phyloP scores from a whole-genome alignment of 2,113 vertebrate species.

The Phaetusa simplex region DNA sequence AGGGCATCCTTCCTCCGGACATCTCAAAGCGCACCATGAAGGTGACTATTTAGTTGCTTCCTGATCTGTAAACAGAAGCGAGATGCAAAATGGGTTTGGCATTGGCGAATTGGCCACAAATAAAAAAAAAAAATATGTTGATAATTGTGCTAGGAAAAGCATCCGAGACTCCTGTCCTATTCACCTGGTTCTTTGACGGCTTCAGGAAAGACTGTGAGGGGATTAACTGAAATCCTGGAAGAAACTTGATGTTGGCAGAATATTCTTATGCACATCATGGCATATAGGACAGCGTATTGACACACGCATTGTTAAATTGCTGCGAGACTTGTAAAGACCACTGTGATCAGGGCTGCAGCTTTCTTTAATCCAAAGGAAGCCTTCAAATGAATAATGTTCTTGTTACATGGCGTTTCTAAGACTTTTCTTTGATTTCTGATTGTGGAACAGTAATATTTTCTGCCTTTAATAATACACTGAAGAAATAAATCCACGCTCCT shows the following conservation, averaged over 20 bases:
- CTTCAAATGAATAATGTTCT: neutral
- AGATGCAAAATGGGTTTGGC: neutral
- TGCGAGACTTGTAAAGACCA: neutral
- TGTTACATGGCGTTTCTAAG: neutral
- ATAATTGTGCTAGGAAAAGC: neutral
- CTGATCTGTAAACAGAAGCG: neutral
- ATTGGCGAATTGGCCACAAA: neutral
- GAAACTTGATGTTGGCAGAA: neutral
- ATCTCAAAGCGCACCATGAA: neutral
- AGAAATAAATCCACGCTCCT: neutral
- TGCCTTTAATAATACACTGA: neutral
- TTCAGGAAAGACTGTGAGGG: neutral
- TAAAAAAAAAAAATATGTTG: neutral
- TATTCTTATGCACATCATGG: neutral
- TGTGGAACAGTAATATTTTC: neutral
- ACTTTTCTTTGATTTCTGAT: neutral
- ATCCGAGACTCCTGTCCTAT: rapidly evolving
- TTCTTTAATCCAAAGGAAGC: neutral
- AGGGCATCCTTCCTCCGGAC: neutral
- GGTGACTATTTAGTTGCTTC: neutral
- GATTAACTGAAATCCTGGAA: neutral
- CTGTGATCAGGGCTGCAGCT: neutral
- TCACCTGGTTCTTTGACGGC: neutral
- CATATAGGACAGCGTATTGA: neutral
- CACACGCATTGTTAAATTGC: neutral